Conservation (phyloP, 2,113 vertebrate species). For the Phasianus colchicus region DNA sequence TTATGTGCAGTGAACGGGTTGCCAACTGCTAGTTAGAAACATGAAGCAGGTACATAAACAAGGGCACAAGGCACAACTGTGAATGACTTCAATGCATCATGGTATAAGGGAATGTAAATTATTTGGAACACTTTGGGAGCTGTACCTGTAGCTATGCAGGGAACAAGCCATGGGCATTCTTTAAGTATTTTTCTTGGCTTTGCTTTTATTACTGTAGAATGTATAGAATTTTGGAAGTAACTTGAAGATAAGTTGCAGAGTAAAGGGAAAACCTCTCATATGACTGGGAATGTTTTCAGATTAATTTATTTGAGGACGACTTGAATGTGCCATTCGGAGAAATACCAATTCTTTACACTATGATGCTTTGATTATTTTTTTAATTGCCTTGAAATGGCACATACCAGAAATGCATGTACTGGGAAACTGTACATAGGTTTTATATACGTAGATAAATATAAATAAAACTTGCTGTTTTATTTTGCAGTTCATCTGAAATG, state of each 20-base stretch:
- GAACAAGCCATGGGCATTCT: neutral
- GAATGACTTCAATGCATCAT: neutral
- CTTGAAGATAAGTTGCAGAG: neutral
- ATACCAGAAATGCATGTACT: neutral
- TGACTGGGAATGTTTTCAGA: neutral
- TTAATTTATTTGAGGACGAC: neutral
- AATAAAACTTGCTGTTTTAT: neutral
- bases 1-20: conserved; percentile 21
- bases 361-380: neutral
- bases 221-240: conserved; percentile 23
- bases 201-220: neutral
- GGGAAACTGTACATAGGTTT: neutral
- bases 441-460: neutral
- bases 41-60: neutral
- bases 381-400: neutral
- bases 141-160: neutral
- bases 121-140: neutral
- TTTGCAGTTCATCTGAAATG: neutral
- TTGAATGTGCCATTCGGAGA: neutral
- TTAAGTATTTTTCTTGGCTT: conserved; percentile 39
- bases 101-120: neutral
- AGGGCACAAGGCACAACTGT: neutral
- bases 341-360: neutral
- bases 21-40: conserved; percentile 12
- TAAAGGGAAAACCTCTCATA: neutral